Percentiles rank a stretch among this genome's conserved stretches.
phyloP scores from a whole-genome alignment of 2,797 vertebrate species.

The Lagorchestes hirsutus region DNA sequence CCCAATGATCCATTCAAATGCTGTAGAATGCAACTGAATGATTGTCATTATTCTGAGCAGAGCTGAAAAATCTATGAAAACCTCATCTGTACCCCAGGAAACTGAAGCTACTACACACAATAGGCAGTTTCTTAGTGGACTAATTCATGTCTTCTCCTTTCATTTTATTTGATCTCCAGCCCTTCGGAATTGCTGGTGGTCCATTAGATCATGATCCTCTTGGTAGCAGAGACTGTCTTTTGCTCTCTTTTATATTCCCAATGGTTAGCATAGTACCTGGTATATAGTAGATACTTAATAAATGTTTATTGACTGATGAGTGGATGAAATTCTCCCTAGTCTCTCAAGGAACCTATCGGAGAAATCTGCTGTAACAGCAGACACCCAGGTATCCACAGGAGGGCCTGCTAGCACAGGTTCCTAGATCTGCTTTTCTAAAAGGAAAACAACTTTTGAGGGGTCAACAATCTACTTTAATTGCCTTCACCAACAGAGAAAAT shows the following conservation, averaged over 20 bases:
- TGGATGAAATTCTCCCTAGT: neutral
- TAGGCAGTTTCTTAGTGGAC: neutral
- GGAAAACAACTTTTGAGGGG: too few species aligned
- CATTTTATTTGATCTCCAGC: neutral
- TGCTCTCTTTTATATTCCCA: neutral
- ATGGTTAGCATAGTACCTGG: neutral
- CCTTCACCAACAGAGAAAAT: too few species aligned
- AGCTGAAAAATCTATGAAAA: neutral
- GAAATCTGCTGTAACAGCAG: neutral
- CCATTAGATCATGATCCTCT: neutral
- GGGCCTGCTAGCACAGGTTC: too few species aligned
- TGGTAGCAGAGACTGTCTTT: neutral
- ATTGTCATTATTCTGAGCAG: neutral
- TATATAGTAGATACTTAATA: neutral
- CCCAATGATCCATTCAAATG: neutral
- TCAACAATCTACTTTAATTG: too few species aligned
- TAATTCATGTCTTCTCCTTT: neutral
- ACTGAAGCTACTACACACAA: neutral
- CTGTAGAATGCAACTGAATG: neutral
- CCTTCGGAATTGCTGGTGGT: neutral
- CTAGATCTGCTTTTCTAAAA: too few species aligned
- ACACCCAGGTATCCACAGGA: too few species aligned
- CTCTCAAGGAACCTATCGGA: neutral
- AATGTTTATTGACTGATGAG: neutral
- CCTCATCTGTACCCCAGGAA: neutral